Conservation (phyloP, 2,888 invertebrate genomes). For the Leuctra nigra region DNA sequence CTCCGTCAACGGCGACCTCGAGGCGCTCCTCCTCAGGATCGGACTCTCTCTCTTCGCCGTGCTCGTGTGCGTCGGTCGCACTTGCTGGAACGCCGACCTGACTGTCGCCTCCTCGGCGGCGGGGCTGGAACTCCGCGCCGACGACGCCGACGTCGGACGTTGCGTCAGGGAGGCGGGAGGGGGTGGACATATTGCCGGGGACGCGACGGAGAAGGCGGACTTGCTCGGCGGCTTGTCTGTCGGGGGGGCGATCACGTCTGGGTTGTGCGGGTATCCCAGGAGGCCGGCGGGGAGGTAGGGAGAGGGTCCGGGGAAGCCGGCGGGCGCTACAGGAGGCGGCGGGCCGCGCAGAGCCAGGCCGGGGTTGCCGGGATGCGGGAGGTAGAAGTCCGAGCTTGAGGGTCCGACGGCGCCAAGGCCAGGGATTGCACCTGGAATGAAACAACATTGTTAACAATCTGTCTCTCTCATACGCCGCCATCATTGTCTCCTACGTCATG, state of each 20-base stretch:
- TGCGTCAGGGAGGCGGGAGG: slow-evolving; percentile 50
- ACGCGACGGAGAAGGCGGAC: slow-evolving; percentile 1
- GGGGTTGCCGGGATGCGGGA: slow-evolving; percentile 7
- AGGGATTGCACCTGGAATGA: slow-evolving; percentile 42
- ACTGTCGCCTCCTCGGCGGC: slow-evolving; percentile 52
- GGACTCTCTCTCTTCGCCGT: background rate
- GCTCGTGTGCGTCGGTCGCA: slow-evolving; percentile 36
- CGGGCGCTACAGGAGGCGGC: slow-evolving; percentile 4
- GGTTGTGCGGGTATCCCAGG: background rate
- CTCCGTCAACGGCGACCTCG: slow-evolving; percentile 15
- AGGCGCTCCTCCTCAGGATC: slow-evolving; percentile 1
- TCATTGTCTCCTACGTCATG: background rate
- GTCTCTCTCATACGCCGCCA: too few relatives aligned
- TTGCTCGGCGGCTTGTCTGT: background rate
- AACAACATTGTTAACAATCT: slow-evolving; percentile 34
- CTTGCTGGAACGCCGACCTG: slow-evolving; percentile 66
- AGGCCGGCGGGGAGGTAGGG: slow-evolving; percentile 7
- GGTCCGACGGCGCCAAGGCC: slow-evolving; percentile 27
- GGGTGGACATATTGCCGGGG: background rate
- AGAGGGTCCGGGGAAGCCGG: background rate
- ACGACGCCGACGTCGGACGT: slow-evolving; percentile 44
- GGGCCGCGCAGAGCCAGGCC: slow-evolving; percentile 2
- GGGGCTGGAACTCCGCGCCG: slow-evolving; percentile 11
- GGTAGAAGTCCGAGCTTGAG: background rate
- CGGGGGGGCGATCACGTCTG: slow-evolving; percentile 8